Base-by-base conservation (phyloP, 2,797 vertebrate species). In the Myotis myotis region DNA sequence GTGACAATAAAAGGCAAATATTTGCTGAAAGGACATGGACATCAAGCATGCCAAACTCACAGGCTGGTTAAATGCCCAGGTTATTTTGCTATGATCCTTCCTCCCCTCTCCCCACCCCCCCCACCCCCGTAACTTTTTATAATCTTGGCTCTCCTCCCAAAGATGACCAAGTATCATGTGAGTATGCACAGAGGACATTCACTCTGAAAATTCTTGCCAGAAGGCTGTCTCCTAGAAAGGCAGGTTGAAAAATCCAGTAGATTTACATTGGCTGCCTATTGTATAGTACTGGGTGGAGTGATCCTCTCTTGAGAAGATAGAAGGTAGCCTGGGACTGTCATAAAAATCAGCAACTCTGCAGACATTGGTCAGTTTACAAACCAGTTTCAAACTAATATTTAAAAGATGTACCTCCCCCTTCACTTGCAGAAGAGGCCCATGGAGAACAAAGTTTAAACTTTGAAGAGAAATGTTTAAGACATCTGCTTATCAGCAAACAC, bases 351-450 rank as follows among this genome's bases (percentile, higher is more conserved):
- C 86, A 96, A 91, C 83, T 94, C 64, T 87, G 47, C 85, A 94
- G 41, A 87, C 28, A 36, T 90, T 60, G 75, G 79, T 91, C 70
- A 87, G 28, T 62, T 95, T 87, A 97, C 80, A 96, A 97, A 49
- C 19, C 82, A 93, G 83, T 94, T 97, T 97, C 93, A 97, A 97
- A 97, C 87, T 95, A 97, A 92, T 89, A 20, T 93, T 87, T 95
- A 44, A 94, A 23, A 91, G 68, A 84, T 7, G 12, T 3, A 11
- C 6, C 3, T 80, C 10, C 9, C 62, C 36, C 5, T 94, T 38
- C 64, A 60, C 66, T 83, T 83, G 70, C 60, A 96, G 72, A 91
- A 97, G 72, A 96, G 49, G 74, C 33, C 30, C 81, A 60, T 25
- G 92, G 44, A 88, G 47, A 80, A 76, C 66, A 97, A 96, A 97